Evolutionary conservation across 2,888 invertebrate species (phyloP), one percentile per base, ranked within the genome.

Genomic region (Leptopilina myrica): DNA sequence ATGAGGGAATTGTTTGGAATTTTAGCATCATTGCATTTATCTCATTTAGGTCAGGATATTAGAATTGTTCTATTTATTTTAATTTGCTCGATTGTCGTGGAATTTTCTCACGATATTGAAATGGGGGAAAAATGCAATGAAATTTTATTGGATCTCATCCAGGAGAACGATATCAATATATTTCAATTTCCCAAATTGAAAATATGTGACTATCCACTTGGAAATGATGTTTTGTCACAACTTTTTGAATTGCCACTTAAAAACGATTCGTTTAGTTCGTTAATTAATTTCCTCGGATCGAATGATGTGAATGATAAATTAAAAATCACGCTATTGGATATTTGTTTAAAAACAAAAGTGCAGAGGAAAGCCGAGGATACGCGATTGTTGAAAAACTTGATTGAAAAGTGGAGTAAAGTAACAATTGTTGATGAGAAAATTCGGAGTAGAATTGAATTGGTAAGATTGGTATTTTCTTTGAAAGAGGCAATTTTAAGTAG

Each of bases 1-100:
- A 56, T 73, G 14, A 56, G 56, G 56, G 73, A 59, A 53, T 73
- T 33, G 9, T 8, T 73, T 33, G n/a, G 40, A 33, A n/a, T 73
- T n/a, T 33, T 73, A 12, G 56, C 73, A 9, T 33, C 14, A 26
- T 14, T 73, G 56, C 53, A 73, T 73, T 40, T 73, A 56, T 33
- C 33, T 14, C 56, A 59, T 73, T 56, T 59, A n/a, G 33, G 15
- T 73, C 56, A 56, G 9, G 56, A 73, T 56, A 5, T 56, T 1
- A 73, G 73, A 59, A 56, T 73, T 33, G 15, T 73, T 59, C 53
- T 73, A 56, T 73, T 73, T 59, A 15, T 73, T 73, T 40, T 73
- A n/a, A 56, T 59, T 56, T 73, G 40, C 26, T 40, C 40, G 5
- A 59, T 73, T 14, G 56, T 7, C n/a, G 8, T 26, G n/a, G 73